These are phyloP conservation scores for Atopsyche davidsoni DNA, from an alignment of 1,140 invertebrate genomes.

Conservation along the genomic window DNA sequence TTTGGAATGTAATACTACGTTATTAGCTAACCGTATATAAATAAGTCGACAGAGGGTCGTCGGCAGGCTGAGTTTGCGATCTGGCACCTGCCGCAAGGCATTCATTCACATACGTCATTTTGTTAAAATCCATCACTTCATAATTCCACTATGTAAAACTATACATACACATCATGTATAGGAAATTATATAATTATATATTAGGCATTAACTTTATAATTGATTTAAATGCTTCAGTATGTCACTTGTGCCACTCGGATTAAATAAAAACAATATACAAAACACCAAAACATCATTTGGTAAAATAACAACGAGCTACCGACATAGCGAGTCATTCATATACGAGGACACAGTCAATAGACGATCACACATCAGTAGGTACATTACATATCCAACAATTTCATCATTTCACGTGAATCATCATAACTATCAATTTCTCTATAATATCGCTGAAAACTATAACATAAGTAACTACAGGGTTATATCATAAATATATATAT, in stretches of 20 bases:
- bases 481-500: slow-evolving; percentile 18
- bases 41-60: slow-evolving; percentile 5
- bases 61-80: no score
- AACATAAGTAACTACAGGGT: slow-evolving; percentile 22
- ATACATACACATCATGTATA: neutral
- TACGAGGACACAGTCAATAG: slow-evolving; percentile 4
- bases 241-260: slow-evolving; percentile 24
- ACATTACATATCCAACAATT: slow-evolving; percentile 28
- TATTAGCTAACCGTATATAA: slow-evolving; percentile 23
- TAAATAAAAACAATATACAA: slow-evolving; percentile 29
- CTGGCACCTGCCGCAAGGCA: no score
- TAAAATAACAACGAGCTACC: slow-evolving; percentile 30
- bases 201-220: slow-evolving; percentile 24
- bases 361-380: slow-evolving; percentile 27
- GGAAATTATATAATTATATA: slow-evolving; percentile 25
- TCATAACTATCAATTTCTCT: slow-evolving; percentile 22
- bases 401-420: slow-evolving; percentile 9
- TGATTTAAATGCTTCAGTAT: slow-evolving; percentile 29
- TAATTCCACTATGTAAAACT: slow-evolving; percentile 23
- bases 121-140: slow-evolving; percentile 1
- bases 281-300: slow-evolving; percentile 29
- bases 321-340: slow-evolving; percentile 20
- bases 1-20: slow-evolving; percentile 29
- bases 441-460: slow-evolving; percentile 27
- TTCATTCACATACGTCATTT: no score